These are phyloP conservation scores for Helicorthomorpha holstii DNA, from an alignment of 1,140 invertebrate genomes.

Conservation along the genomic window DNA sequence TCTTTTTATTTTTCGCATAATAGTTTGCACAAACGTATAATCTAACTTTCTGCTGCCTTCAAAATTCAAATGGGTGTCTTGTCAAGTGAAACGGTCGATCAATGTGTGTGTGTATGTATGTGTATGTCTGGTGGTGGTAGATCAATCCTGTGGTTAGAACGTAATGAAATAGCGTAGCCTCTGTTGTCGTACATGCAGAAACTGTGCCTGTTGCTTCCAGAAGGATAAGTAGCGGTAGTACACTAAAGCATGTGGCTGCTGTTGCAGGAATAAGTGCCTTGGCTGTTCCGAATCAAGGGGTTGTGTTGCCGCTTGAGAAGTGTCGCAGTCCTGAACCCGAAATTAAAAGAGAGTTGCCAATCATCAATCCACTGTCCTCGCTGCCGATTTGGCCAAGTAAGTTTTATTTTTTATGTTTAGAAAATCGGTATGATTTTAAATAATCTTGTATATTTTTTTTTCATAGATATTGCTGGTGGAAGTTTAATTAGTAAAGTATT, in stretches of 20 bases:
- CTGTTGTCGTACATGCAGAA: too few species aligned
- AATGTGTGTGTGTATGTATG: too few species aligned
- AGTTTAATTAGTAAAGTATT: slow-evolving; percentile 78
- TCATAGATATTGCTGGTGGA: slow-evolving; percentile 30
- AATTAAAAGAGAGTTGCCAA: slow-evolving; percentile 51
- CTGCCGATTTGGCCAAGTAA: slow-evolving; percentile 73
- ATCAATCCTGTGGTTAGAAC: too few species aligned
- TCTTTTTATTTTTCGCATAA: too few species aligned
- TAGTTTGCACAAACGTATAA: too few species aligned
- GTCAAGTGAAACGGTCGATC: too few species aligned
- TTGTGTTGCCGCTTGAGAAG: slow-evolving; percentile 7
- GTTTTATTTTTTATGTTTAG: too few species aligned
- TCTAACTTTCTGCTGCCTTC: too few species aligned
- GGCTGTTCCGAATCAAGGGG: background rate
- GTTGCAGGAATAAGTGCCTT: slow-evolving; percentile 5
- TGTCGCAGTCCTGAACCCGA: slow-evolving; percentile 24
- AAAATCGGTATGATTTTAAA: background rate
- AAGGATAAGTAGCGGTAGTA: slow-evolving; percentile 19
- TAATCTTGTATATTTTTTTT: slow-evolving; percentile 7
- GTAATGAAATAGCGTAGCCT: too few species aligned
- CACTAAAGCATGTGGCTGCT: slow-evolving; percentile 12
- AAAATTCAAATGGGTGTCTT: too few species aligned
- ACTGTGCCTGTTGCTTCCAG: slow-evolving; percentile 18
- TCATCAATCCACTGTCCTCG: slow-evolving; percentile 72
- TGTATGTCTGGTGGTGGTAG: too few species aligned